Percentiles rank a stretch among this genome's conserved stretches.
These are phyloP conservation scores for Strix uralensis DNA, from an alignment of 2,113 vertebrate genomes.

Conservation along the genomic window DNA sequence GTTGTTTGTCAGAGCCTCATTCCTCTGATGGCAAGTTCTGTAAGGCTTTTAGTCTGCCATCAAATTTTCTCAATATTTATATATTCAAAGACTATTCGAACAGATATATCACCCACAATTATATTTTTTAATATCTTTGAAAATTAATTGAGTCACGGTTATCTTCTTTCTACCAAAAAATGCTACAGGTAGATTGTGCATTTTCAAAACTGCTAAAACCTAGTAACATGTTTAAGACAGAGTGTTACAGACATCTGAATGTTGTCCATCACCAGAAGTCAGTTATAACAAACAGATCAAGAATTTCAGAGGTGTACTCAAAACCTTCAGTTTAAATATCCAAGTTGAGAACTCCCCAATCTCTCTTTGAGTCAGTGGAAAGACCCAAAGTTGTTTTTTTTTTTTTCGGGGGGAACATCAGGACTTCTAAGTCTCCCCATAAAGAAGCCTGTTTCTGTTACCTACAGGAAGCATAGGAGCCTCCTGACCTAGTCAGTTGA, in stretches of 20 bases:
- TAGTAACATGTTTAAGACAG: not conserved
- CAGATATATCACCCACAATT: not conserved
- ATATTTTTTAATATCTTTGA: not conserved
- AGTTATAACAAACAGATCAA: not conserved
- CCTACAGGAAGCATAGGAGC: not conserved
- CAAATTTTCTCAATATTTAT: not conserved
- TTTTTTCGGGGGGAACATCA: not conserved
- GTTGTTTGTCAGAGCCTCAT: not conserved
- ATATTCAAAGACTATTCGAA: not conserved
- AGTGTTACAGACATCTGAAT: not conserved
- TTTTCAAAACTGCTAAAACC: not conserved
- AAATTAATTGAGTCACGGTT: not conserved
- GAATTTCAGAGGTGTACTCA: not conserved
- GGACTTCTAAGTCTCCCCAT: not conserved
- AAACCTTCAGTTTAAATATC: not conserved
- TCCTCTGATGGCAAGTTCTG: not conserved
- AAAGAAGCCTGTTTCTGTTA: not conserved
- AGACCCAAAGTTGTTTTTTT: not conserved
- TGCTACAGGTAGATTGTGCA: not conserved
- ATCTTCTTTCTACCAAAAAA: not conserved
- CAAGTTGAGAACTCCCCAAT: not conserved
- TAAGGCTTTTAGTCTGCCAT: not conserved
- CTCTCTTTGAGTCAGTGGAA: not conserved
- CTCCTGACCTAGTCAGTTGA: not conserved
- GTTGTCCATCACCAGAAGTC: not conserved